A percentile compares a stretch with the other conserved stretches of the same genome.
These are phyloP conservation scores for Ceriagrion tenellum DNA, from an alignment of 2,888 invertebrate genomes.

Conservation along the genomic window DNA sequence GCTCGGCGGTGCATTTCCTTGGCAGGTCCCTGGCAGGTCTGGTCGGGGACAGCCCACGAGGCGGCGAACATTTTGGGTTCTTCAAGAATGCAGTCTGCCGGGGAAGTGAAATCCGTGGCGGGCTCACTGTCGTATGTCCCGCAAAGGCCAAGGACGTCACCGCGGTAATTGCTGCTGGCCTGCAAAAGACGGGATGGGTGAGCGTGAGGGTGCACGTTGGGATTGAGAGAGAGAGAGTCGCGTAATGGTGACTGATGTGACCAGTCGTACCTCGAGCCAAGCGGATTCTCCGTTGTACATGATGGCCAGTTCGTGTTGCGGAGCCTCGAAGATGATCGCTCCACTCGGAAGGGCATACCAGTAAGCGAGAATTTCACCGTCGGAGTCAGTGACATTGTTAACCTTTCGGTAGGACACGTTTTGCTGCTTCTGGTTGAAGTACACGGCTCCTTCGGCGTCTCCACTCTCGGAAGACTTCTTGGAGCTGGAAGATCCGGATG, in stretches of 20 bases:
- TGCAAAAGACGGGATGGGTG: constrained; percentile 70
- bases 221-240: neutral
- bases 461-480: constrained; percentile 73
- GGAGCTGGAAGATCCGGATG: constrained; percentile 68
- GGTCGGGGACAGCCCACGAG: constrained; percentile 80
- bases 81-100: constrained; percentile 80
- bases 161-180: constrained; percentile 78
- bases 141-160: constrained; percentile 83
- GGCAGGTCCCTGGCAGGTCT: constrained; percentile 78
- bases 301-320: constrained; percentile 78
- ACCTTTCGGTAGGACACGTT: constrained; percentile 76
- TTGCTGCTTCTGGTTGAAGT: constrained; percentile 73
- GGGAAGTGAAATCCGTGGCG: constrained; percentile 82
- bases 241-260: neutral
- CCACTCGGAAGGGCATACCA: constrained; percentile 79
- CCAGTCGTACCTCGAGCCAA: constrained; percentile 75
- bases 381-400: constrained; percentile 77
- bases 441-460: constrained; percentile 73
- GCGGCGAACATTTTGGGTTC: constrained; percentile 80
- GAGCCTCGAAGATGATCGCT: constrained; percentile 79
- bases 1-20: constrained; percentile 77
- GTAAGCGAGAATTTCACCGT: constrained; percentile 76
- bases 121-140: constrained; percentile 83
- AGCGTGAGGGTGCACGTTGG: neutral
- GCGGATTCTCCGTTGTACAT: constrained; percentile 82